A percentile compares a stretch with the other conserved stretches of the same genome.
Conservation (phyloP, 2,113 vertebrate genomes). For the Stigmatopora argus region DNA sequence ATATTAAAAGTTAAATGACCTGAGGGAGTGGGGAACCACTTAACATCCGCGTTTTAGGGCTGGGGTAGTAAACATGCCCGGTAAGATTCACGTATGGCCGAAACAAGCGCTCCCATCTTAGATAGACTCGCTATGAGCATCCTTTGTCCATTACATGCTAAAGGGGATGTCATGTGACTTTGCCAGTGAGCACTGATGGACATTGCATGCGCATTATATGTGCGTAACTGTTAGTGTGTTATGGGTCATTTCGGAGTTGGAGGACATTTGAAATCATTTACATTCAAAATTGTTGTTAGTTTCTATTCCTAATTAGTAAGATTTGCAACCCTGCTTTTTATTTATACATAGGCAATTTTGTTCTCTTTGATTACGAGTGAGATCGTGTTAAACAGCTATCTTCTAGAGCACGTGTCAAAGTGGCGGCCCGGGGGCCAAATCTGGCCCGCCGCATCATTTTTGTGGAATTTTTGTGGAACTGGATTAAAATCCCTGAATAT, state of each 20-base stretch:
- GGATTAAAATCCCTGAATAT: too few species aligned
- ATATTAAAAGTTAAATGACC: slow-evolving; percentile 70
- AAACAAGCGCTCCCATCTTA: slow-evolving; percentile 24
- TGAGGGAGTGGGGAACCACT: slow-evolving; percentile 56
- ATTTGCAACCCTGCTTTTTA: too few species aligned
- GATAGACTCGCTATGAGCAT: slow-evolving; percentile 40
- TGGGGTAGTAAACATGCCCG: slow-evolving; percentile 49
- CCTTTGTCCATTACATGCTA: slow-evolving; percentile 42
- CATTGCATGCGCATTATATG: slow-evolving; percentile 3
- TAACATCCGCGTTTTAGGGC: slow-evolving; percentile 51
- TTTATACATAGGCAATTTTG: too few species aligned
- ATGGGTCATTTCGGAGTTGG: slow-evolving; percentile 57
- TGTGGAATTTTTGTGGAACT: too few species aligned
- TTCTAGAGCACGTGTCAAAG: too few species aligned
- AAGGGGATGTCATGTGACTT: slow-evolving; percentile 23
- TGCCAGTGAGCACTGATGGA: slow-evolving; percentile 34
- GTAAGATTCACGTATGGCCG: slow-evolving; percentile 42
- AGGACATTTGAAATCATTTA: slow-evolving; percentile 5
- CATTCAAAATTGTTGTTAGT: too few species aligned
- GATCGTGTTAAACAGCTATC: too few species aligned
- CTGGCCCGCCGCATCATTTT: too few species aligned
- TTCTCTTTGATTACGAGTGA: too few species aligned
- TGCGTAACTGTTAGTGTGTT: slow-evolving; percentile 12
- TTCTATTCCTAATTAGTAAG: too few species aligned
- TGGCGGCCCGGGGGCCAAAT: too few species aligned